Base-by-base conservation (phyloP, 2,797 vertebrate genomes). In the Sphenopsis melanotis region DNA sequence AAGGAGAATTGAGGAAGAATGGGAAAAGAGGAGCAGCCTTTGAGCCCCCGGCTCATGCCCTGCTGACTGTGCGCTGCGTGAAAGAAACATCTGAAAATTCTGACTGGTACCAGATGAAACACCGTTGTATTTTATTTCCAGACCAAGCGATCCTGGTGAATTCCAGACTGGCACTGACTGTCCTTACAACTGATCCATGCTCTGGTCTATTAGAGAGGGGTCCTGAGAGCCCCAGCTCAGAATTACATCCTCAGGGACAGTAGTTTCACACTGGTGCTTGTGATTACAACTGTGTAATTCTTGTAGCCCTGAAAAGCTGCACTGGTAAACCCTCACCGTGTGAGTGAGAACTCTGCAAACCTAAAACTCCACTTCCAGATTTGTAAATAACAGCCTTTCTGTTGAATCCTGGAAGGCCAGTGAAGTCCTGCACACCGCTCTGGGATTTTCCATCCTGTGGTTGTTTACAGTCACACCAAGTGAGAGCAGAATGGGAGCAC, bases 361-460 rank as follows among this genome's bases (percentile, higher is more conserved):
- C 56, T 21, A 37, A 52, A 83, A 34, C 60, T 80, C 32, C 18
- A 0, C n/a, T 41, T 50, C 36, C 63, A 78, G 66, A 12, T 79
- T 59, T 53, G 60, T 63, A 64, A 83, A 66, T 61, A 76, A 4
- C 15, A 79, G 76, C 39, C 39, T 75, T 75, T 63, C 74, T 78
- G 55, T 9, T 27, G 53, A 18, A 32, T 53, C 70, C 68, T 89
- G 72, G 66, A 87, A 65, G 65, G 80, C 46, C 77, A 41, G n/a
- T 0, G 0, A 32, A 59, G 83, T 53, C 57, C 83, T 76, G 90
- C 91, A 75, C 5, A 6, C 75, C 0, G 1, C 87, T 53, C 75
- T 29, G 91, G 95, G 83, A 92, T 95, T 97, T 95, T 95, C 94
- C 93, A 90, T 55, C 21, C 24, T 20, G 60, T 7, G 1, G 56